Conservation (phyloP, 2,888 invertebrate species). For the Criorhina ranunculi region DNA sequence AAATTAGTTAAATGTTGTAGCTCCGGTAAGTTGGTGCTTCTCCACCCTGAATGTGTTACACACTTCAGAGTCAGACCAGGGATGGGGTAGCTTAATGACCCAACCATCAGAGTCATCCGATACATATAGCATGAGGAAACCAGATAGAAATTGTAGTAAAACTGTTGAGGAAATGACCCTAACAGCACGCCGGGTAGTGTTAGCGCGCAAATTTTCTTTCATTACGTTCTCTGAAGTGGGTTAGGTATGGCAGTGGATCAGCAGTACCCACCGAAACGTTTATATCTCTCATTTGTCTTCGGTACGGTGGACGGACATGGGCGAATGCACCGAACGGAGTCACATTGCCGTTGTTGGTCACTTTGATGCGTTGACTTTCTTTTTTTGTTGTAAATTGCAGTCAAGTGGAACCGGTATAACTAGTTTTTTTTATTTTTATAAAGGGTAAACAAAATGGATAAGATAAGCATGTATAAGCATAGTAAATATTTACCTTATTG, state of each 20-base stretch:
- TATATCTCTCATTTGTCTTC: conserved; percentile 45
- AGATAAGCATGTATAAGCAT: not conserved
- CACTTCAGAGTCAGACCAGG: conserved; percentile 17
- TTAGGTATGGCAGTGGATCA: conserved; percentile 35
- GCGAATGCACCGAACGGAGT: conserved; percentile 53
- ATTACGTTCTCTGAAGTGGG: conserved; percentile 54
- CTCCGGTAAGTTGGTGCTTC: not conserved
- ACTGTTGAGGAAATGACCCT: conserved; percentile 53
- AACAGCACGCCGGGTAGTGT: conserved; percentile 15
- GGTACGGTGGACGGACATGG: conserved; percentile 48
- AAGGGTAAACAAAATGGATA: not conserved
- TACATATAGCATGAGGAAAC: conserved; percentile 31
- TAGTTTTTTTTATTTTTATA: conserved; percentile 14
- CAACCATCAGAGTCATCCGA: conserved; percentile 48
- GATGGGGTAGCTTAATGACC: conserved; percentile 50
- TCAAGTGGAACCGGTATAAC: conserved; percentile 57
- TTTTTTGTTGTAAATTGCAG: conserved; percentile 42
- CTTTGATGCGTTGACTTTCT: conserved; percentile 48
- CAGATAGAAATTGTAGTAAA: conserved; percentile 50
- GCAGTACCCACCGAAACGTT: conserved; percentile 28
- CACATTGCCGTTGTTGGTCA: conserved; percentile 15
- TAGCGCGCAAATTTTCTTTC: conserved; percentile 48
- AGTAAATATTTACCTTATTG: too few relatives aligned
- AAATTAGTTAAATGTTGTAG: conserved; percentile 42
- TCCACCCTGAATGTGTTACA: conserved; percentile 20